Conservation (phyloP, 2,888 invertebrate species). For the Idaea straminata region DNA sequence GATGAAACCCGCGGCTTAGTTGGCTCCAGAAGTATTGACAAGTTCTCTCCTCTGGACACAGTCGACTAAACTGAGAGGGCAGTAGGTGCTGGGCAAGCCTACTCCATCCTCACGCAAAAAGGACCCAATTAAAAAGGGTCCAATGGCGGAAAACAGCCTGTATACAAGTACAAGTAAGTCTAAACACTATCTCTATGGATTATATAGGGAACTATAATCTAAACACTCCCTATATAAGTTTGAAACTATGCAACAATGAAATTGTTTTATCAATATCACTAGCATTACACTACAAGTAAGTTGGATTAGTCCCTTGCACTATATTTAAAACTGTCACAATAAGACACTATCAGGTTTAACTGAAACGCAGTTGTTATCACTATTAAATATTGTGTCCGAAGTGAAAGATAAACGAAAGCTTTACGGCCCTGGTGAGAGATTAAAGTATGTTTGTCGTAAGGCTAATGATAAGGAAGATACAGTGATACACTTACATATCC, state of each 20-base stretch:
- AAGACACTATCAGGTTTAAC: neutral
- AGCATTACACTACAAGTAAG: neutral
- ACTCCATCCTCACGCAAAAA: too few species aligned
- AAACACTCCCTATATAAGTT: neutral
- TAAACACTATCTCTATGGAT: too few species aligned
- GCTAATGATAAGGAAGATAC: conserved; percentile 41
- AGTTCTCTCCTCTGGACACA: too few species aligned
- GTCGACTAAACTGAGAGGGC: too few species aligned
- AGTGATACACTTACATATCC: conserved; percentile 48
- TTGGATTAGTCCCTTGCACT: neutral
- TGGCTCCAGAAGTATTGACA: too few species aligned
- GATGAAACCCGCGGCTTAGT: too few species aligned
- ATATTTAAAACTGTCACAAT: neutral
- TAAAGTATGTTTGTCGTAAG: conserved; percentile 27
- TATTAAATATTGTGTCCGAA: conserved; percentile 34
- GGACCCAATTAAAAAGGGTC: too few species aligned
- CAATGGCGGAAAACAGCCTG: too few species aligned
- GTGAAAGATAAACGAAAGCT: conserved; percentile 39
- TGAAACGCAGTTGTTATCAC: conserved; percentile 22
- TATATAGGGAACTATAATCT: too few species aligned
- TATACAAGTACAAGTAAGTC: too few species aligned
- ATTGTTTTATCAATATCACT: neutral
- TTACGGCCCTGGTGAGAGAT: conserved; percentile 42
- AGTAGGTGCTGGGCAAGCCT: too few species aligned
- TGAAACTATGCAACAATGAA: neutral